Evolutionary conservation across 2,113 vertebrate species (phyloP).

Genomic region (Ophiodon elongatus): DNA sequence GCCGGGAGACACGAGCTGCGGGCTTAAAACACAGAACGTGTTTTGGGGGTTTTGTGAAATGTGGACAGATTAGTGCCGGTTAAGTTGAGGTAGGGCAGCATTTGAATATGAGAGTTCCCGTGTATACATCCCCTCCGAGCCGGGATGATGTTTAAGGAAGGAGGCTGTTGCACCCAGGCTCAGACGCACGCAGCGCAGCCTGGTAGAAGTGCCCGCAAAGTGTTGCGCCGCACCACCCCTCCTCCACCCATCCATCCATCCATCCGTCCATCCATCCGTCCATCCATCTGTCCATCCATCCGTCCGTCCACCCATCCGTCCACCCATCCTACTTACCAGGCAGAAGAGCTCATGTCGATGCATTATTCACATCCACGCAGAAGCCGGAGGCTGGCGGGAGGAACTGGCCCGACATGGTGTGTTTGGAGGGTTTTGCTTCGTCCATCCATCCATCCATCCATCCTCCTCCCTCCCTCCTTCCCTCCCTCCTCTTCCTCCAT

Average conservation of each 20-base stretch:
- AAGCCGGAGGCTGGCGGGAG: slow-evolving; percentile 14
- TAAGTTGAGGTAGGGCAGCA: too few relatives aligned
- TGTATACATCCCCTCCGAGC: too few relatives aligned
- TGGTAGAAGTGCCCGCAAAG: slow-evolving; percentile 61
- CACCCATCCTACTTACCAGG: too few relatives aligned
- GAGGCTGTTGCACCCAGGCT: slow-evolving; percentile 64
- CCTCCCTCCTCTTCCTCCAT: not conserved
- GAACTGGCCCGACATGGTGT: slow-evolving; percentile 55
- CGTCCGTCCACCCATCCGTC: not conserved
- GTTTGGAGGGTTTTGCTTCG: slow-evolving; percentile 63
- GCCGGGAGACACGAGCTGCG: slow-evolving; percentile 18
- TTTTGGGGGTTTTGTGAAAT: not conserved
- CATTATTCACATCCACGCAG: slow-evolving; percentile 22
- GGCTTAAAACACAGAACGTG: not conserved
- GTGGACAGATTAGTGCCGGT: not conserved
- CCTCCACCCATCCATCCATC: slow-evolving; percentile 9
- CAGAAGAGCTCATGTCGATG: slow-evolving; percentile 7
- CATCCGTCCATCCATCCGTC: not conserved
- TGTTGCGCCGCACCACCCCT: slow-evolving; percentile 53
- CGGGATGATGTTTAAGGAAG: too few relatives aligned
- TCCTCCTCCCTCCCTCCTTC: not conserved
- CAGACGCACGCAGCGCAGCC: slow-evolving; percentile 42
- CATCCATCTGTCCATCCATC: not conserved
- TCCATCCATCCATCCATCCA: not conserved
- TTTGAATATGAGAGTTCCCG: too few relatives aligned